Evolutionary conservation across 2,797 vertebrate genomes (phyloP).

Genomic region (Sebastes jordani): DNA sequence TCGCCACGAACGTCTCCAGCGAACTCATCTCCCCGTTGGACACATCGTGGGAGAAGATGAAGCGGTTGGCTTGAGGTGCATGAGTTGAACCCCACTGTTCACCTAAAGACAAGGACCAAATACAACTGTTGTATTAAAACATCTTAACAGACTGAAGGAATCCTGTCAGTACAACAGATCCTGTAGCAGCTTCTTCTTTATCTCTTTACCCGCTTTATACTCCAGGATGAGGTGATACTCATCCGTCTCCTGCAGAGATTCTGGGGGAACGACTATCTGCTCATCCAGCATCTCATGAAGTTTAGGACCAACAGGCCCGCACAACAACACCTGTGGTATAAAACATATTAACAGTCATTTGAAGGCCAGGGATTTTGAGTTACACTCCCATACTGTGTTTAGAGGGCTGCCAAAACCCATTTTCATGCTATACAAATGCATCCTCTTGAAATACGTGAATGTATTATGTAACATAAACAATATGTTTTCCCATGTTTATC

Average conservation of each 20-base stretch:
- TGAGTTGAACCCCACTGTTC: slow-evolving; percentile 89
- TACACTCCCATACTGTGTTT: too few species aligned
- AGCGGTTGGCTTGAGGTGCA: slow-evolving; percentile 95
- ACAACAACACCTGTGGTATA: slow-evolving; percentile 88
- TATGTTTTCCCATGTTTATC: not conserved
- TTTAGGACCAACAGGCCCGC: slow-evolving; percentile 95
- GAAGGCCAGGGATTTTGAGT: too few species aligned
- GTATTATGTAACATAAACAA: not conserved
- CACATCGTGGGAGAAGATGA: slow-evolving; percentile 97
- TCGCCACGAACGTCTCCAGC: slow-evolving; percentile 93
- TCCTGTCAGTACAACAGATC: too few species aligned
- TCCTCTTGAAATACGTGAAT: not conserved
- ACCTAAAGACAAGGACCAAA: slow-evolving; percentile 74
- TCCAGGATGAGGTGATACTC: slow-evolving; percentile 98
- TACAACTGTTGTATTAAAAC: not conserved
- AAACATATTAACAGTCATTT: not conserved
- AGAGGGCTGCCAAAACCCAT: not conserved
- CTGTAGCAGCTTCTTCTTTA: not conserved
- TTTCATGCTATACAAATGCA: not conserved
- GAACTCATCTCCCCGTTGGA: slow-evolving; percentile 93
- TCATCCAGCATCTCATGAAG: slow-evolving; percentile 96
- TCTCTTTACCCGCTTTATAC: slow-evolving; percentile 87
- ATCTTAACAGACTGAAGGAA: not conserved
- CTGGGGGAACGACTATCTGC: slow-evolving; percentile 91
- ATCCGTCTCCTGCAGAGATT: slow-evolving; percentile 93